Percentiles rank a stretch among this genome's conserved stretches.
phyloP scores from a whole-genome alignment of 2,113 vertebrate species.

The Anguilla rostrata region DNA sequence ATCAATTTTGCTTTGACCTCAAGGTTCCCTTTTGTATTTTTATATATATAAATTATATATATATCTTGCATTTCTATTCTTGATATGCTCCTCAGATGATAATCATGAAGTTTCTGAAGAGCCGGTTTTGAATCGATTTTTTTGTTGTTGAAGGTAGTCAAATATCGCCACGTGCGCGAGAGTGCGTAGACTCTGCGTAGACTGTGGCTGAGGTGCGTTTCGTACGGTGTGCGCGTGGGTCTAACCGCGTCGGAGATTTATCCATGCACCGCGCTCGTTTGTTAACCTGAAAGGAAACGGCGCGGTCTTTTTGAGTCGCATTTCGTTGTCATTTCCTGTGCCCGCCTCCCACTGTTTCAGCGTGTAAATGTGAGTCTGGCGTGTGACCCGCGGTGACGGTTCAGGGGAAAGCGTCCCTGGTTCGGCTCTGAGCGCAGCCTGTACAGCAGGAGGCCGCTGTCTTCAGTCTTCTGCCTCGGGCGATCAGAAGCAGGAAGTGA shows the following conservation, averaged over 20 bases:
- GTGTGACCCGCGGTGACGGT: neutral
- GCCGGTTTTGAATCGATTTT: neutral
- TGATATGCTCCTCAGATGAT: constrained; percentile 1
- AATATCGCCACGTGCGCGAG: neutral
- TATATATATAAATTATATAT: neutral
- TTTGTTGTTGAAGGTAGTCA: neutral
- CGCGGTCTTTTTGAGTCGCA: neutral
- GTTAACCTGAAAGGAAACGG: neutral
- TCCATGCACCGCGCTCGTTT: neutral
- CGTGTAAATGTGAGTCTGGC: neutral
- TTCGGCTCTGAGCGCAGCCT: neutral
- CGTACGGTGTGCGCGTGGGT: neutral
- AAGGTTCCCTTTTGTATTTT: neutral
- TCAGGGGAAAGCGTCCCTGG: neutral
- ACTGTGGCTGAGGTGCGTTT: neutral
- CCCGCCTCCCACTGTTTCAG: neutral
- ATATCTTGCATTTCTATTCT: constrained; percentile 9
- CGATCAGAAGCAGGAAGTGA: neutral
- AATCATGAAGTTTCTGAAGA: constrained; percentile 6
- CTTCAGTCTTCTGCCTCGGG: neutral
- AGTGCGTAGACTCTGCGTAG: neutral
- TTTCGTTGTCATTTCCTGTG: neutral
- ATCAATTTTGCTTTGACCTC: neutral
- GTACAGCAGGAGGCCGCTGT: neutral
- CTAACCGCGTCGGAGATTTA: neutral